Conservation (phyloP, 2,113 vertebrate genomes). For the Pluvianellus socialis region DNA sequence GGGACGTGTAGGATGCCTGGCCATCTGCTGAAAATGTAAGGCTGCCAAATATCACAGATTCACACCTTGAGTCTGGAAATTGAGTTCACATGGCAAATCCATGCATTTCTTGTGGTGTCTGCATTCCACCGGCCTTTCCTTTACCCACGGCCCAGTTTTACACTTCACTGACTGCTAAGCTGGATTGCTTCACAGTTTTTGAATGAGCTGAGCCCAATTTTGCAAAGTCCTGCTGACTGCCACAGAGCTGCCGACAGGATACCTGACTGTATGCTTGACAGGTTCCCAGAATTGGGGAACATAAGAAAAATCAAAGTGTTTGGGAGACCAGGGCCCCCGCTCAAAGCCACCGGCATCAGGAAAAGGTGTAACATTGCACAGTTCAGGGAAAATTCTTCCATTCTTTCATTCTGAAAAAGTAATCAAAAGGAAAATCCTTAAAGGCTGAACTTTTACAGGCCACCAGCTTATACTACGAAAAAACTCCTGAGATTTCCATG, state of each 20-base stretch:
- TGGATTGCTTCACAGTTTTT: neutral
- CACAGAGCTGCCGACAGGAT: neutral
- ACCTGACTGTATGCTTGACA: neutral
- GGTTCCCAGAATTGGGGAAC: neutral
- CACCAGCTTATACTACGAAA: neutral
- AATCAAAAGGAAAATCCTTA: neutral
- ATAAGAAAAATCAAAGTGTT: neutral
- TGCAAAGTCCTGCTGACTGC: neutral
- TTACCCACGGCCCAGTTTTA: neutral
- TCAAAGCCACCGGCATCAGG: neutral
- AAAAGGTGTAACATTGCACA: neutral
- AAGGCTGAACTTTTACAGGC: neutral
- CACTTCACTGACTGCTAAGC: neutral
- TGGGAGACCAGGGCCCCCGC: neutral
- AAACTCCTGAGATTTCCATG: neutral
- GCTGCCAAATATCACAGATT: constrained; percentile 31
- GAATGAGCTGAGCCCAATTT: neutral
- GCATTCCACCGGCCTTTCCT: neutral
- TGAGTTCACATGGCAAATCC: constrained; percentile 1
- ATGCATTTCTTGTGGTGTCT: neutral
- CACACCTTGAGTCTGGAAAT: constrained; percentile 7
- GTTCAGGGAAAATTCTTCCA: neutral
- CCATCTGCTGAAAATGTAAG: constrained; percentile 15
- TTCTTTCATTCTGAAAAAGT: constrained; percentile 29
- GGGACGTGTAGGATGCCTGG: neutral